Percentiles rank a stretch among this genome's conserved stretches.
Conservation (phyloP, 2,797 vertebrate species). For the Pristis pectinata region DNA sequence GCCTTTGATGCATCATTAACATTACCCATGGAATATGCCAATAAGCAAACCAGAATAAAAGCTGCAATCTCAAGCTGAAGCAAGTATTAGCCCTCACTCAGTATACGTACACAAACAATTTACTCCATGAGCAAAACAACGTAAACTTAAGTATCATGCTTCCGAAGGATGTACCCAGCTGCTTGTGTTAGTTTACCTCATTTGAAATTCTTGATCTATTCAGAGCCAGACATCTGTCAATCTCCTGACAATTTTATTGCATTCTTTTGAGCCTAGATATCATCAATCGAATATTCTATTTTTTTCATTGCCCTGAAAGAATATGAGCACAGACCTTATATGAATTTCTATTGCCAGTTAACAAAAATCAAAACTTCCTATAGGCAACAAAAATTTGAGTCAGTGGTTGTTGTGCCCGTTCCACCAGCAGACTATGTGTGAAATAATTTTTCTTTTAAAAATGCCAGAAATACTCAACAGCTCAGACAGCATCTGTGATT, state of each 20-base stretch:
- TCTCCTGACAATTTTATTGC: background rate
- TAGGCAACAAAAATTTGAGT: background rate
- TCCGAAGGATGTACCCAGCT: background rate
- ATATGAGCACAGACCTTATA: background rate
- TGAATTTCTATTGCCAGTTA: background rate
- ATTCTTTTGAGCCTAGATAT: background rate
- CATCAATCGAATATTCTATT: background rate
- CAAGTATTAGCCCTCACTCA: background rate
- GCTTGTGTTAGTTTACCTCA: background rate
- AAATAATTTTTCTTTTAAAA: background rate
- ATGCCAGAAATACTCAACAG: too few relatives aligned
- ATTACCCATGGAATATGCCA: background rate
- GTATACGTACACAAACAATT: background rate
- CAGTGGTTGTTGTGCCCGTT: background rate
- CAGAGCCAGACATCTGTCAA: background rate
- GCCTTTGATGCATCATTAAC: background rate
- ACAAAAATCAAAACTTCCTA: background rate
- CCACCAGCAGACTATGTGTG: background rate
- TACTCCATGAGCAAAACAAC: background rate
- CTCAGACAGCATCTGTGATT: too few relatives aligned
- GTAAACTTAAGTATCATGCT: background rate
- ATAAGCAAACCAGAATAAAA: background rate
- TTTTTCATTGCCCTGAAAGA: background rate
- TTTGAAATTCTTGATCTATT: background rate
- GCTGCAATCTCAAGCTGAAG: background rate